phyloP scores from a whole-genome alignment of 2,113 vertebrate genomes.

The Aegotheles bennettii region DNA sequence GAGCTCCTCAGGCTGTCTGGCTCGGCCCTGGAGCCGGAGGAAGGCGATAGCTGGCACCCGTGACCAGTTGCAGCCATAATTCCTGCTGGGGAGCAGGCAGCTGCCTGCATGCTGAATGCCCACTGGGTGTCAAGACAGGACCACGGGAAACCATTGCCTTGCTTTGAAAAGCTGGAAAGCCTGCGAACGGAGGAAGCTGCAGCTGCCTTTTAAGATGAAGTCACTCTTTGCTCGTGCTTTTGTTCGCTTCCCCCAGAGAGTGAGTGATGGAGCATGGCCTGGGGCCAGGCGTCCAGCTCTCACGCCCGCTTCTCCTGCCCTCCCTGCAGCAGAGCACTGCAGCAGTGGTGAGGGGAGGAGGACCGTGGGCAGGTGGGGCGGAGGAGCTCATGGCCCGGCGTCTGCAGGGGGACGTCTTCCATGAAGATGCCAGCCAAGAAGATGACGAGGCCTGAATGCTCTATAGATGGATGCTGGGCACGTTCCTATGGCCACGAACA shows the following conservation, averaged over 20 bases:
- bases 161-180: neutral
- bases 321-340: neutral
- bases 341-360: neutral
- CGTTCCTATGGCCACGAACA: neutral
- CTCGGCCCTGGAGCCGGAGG: fast-evolving
- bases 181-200: neutral
- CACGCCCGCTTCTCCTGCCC: constrained; percentile 30
- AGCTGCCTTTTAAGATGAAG: constrained; percentile 55
- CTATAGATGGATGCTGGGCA: neutral
- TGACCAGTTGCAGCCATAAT: neutral
- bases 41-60: neutral
- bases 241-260: neutral
- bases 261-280: neutral
- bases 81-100: neutral
- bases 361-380: neutral
- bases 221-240: constrained; percentile 38
- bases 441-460: neutral
- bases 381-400: neutral
- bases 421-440: neutral
- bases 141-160: fast-evolving
- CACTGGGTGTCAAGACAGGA: constrained; percentile 58
- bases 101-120: neutral
- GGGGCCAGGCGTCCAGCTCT: neutral
- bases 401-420: neutral
- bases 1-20: neutral